phyloP scores from a whole-genome alignment of 1,140 invertebrate genomes.

The Coptotermes formosanus region DNA sequence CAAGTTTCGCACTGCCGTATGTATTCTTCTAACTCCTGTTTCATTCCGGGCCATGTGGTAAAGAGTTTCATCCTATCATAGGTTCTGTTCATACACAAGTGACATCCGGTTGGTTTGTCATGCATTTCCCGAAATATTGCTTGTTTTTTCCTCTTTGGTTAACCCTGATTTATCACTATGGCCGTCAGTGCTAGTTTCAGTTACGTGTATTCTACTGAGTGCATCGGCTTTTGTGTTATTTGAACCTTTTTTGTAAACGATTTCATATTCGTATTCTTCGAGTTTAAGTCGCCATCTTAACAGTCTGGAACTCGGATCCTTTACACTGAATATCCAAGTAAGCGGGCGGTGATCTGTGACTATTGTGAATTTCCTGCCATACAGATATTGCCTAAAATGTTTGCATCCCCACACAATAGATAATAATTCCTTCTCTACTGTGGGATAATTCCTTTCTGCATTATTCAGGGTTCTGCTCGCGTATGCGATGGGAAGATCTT shows the following conservation, averaged over 20 bases:
- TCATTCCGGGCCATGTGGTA: constrained; percentile 22
- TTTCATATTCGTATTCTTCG: constrained; percentile 50
- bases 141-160: not conserved
- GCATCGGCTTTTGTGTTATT: constrained; percentile 44
- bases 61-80: constrained; percentile 23
- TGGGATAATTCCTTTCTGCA: constrained; percentile 45
- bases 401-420: constrained; percentile 52
- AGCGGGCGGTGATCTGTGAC: constrained; percentile 54
- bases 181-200: no score
- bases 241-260: constrained; percentile 47
- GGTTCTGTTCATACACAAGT: constrained; percentile 22
- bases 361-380: constrained; percentile 49
- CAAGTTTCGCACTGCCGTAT: constrained; percentile 29
- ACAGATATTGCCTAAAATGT: constrained; percentile 50
- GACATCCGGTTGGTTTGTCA: constrained; percentile 21
- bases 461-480: constrained; percentile 42
- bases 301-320: constrained; percentile 49
- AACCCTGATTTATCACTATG: not conserved
- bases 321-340: constrained; percentile 49
- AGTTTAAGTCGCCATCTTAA: constrained; percentile 52
- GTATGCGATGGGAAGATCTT: constrained; percentile 40
- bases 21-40: constrained; percentile 24
- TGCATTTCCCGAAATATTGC: constrained; percentile 24
- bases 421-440: constrained; percentile 53
- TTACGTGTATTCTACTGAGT: constrained; percentile 32